Conservation (phyloP, 2,888 invertebrate genomes). For the Camponotus fellah region DNA sequence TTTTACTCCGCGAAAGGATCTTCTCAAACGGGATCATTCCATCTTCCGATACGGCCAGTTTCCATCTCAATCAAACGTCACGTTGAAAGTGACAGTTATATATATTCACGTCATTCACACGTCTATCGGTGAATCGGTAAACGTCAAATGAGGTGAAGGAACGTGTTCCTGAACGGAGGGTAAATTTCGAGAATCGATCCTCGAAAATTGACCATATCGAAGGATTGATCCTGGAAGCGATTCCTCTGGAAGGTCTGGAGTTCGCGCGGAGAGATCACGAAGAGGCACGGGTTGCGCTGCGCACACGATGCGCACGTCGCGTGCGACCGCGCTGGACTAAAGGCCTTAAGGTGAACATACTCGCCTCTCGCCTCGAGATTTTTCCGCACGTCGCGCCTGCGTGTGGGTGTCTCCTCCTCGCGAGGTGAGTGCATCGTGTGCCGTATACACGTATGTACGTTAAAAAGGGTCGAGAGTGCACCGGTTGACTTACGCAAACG, state of each 20-base stretch:
- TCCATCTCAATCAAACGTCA: neutral
- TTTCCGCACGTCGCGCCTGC: slow-evolving; percentile 74
- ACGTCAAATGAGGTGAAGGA: too few species aligned
- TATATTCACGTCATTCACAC: neutral
- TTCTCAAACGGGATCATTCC: neutral
- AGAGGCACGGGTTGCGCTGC: slow-evolving; percentile 31
- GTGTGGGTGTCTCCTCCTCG: slow-evolving; percentile 63
- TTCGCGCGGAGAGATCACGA: neutral
- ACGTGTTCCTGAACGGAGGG: too few species aligned
- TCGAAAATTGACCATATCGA: too few species aligned
- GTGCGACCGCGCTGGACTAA: slow-evolving; percentile 82
- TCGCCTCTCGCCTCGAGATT: slow-evolving; percentile 75
- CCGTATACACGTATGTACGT: slow-evolving; percentile 16
- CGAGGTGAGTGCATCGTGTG: slow-evolving; percentile 18
- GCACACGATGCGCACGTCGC: slow-evolving; percentile 76
- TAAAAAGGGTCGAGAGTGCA: slow-evolving; percentile 64
- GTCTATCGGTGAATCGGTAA: neutral
- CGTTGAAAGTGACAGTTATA: neutral
- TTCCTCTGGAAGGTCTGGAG: neutral
- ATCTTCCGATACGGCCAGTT: neutral
- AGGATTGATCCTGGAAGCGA: too few species aligned
- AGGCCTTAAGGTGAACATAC: slow-evolving; percentile 80
- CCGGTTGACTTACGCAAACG: slow-evolving; percentile 67
- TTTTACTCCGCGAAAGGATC: too few species aligned
- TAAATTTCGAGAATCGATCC: neutral